Conservation (phyloP, 1,140 invertebrate species). For the Drosophila fuyamai region DNA sequence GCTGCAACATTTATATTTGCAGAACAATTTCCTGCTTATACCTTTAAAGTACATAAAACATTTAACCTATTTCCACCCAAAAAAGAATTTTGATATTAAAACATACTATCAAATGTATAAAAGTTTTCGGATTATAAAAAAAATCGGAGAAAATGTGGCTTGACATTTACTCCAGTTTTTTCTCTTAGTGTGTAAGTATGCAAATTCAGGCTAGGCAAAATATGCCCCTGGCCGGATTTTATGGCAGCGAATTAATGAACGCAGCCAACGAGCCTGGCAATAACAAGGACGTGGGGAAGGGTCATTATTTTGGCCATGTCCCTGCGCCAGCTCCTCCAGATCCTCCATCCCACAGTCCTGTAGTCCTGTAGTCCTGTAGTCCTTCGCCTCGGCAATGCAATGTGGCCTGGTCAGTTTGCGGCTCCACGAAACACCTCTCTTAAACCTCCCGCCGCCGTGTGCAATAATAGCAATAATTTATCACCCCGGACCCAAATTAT, state of each 20-base stretch:
- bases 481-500: conserved; percentile 75
- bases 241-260: conserved; percentile 83
- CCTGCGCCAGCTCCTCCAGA: conserved; percentile 19
- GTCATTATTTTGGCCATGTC: conserved; percentile 67
- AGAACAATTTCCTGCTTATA: too few relatives aligned
- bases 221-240: conserved; percentile 69
- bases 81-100: too few relatives aligned
- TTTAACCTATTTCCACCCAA: too few relatives aligned
- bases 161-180: not conserved
- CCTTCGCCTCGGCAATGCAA: conserved; percentile 21
- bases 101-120: too few relatives aligned
- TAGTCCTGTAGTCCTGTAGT: not conserved
- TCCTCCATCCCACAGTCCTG: not conserved
- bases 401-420: conserved; percentile 43
- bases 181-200: conserved; percentile 54
- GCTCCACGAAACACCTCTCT: conserved; percentile 23
- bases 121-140: too few relatives aligned
- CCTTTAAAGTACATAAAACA: too few relatives aligned
- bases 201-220: conserved; percentile 76
- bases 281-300: conserved; percentile 39
- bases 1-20: too few relatives aligned
- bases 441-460: conserved; percentile 37
- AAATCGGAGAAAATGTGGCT: too few relatives aligned
- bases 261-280: conserved; percentile 61
- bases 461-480: conserved; percentile 81